Base-by-base conservation (phyloP, 2,888 invertebrate genomes). In the Brachyptera putata region DNA sequence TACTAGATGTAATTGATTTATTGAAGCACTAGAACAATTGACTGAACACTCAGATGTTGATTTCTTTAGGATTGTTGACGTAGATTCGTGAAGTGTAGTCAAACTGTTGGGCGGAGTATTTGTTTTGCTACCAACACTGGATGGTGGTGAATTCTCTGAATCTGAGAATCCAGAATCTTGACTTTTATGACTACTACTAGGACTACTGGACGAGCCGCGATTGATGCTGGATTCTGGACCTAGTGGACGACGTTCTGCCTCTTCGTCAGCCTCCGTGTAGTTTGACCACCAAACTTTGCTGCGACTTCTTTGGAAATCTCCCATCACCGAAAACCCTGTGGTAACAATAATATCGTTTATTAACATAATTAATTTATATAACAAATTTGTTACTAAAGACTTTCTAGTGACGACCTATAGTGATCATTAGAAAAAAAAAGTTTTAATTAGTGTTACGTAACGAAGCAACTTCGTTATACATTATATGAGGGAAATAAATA, bases 131-230 rank as follows among this genome's bases (percentile, higher is more conserved):
- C 78, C n/a, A 81, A 80, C 1, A 84, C 84, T 67, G 80, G 81
- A 68, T 55, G 41, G 62, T 34, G 39, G 68, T 67, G 53, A 53
- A 21, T 16, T 22, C 56, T 88, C 89, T 0, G 87, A 86, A 69
- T 89, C 89, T 0, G 89, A 89, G 73, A 89, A 89, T 1, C 89
- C 89, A 1, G 89, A 89, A 73, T 89, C 89, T 73, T 87, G 87
- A 69, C 88, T 88, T 63, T 86, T 84, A 64, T 86, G 86, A 71
- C 86, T 86, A 25, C 68, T 66, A 60, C 75, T 83, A 65, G 77
- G 81, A 70, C 78, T 82, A 69, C 77, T 80, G 62, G 76, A 73
- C 9, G 69, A 70, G 18, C 67, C 66, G 13, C 72, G 48, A 13
- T 18, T 43, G 5, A 30, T 41, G n/a, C 55, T 60, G 41, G 57